Conservation (phyloP, 2,113 vertebrate species). For the Piprites chloris region DNA sequence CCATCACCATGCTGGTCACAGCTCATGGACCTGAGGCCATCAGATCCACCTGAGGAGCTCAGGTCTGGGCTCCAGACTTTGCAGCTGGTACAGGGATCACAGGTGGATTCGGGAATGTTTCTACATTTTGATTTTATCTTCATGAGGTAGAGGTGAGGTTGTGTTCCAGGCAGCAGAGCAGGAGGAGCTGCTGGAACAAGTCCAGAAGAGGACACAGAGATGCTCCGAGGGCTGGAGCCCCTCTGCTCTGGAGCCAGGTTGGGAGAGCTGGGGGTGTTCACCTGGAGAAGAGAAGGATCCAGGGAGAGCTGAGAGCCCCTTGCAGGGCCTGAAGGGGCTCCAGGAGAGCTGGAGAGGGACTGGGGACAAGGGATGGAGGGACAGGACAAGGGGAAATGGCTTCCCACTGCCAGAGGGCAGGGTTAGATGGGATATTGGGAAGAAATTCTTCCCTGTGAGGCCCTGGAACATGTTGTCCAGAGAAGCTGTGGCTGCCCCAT, state of each 20-base stretch:
- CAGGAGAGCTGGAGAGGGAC: too few relatives aligned
- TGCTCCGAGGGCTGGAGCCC: background rate
- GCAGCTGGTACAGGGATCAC: accelerated
- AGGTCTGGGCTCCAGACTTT: background rate
- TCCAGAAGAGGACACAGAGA: background rate
- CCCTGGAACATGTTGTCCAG: background rate
- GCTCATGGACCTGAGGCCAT: background rate
- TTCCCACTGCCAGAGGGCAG: background rate
- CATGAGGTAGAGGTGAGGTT: background rate
- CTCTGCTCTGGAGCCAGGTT: background rate
- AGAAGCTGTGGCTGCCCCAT: too few relatives aligned
- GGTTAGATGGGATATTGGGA: background rate
- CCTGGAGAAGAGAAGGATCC: too few relatives aligned
- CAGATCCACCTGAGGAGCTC: background rate
- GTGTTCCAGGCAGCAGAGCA: background rate
- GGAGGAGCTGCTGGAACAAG: background rate
- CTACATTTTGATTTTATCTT: background rate
- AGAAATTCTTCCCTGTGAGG: background rate
- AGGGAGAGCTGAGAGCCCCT: too few relatives aligned
- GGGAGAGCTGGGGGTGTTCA: background rate
- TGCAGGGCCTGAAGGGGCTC: too few relatives aligned
- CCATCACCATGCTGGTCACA: background rate
- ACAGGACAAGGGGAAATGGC: too few relatives aligned
- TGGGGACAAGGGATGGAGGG: too few relatives aligned
- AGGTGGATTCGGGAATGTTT: background rate